phyloP scores from a whole-genome alignment of 2,888 invertebrate genomes.

The Saturnia japonica region DNA sequence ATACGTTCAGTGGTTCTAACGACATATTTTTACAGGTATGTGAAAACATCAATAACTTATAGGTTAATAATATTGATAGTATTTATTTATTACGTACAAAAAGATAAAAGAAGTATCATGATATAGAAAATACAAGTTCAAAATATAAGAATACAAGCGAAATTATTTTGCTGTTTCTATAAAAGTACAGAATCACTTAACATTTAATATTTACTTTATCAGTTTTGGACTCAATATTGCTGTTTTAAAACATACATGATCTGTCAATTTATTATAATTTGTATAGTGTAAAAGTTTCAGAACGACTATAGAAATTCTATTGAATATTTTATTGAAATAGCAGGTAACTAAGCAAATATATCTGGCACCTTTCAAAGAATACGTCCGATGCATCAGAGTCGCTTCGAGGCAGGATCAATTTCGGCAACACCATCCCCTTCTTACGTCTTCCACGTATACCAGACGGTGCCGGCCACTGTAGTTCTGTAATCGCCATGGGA shows the following conservation, averaged over 20 bases:
- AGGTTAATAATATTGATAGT: not conserved
- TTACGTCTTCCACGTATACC: constrained; percentile 84
- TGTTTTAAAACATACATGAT: not conserved
- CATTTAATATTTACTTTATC: not conserved
- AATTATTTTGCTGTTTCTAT: not conserved
- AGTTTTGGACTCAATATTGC: not conserved
- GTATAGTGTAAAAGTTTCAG: not conserved
- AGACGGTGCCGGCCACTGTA: constrained; percentile 83
- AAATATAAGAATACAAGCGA: not conserved
- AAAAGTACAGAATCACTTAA: not conserved
- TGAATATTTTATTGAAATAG: not conserved
- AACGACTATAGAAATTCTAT: not conserved
- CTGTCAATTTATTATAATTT: not conserved
- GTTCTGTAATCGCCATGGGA: constrained; percentile 86
- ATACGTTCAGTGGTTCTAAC: not conserved
- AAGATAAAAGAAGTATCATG: not conserved
- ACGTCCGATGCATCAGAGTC: constrained; percentile 87
- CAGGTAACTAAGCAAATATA: constrained; percentile 2
- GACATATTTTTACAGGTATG: not conserved
- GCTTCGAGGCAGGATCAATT: constrained; percentile 88
- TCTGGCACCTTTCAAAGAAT: constrained; percentile 82
- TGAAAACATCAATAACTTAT: not conserved
- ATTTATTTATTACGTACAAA: constrained; percentile 4
- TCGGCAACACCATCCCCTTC: constrained; percentile 88
- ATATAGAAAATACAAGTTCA: not conserved